Percentiles rank a stretch among this genome's conserved stretches.
Conservation (phyloP, 2,888 invertebrate species). For the Dione vanillae region DNA sequence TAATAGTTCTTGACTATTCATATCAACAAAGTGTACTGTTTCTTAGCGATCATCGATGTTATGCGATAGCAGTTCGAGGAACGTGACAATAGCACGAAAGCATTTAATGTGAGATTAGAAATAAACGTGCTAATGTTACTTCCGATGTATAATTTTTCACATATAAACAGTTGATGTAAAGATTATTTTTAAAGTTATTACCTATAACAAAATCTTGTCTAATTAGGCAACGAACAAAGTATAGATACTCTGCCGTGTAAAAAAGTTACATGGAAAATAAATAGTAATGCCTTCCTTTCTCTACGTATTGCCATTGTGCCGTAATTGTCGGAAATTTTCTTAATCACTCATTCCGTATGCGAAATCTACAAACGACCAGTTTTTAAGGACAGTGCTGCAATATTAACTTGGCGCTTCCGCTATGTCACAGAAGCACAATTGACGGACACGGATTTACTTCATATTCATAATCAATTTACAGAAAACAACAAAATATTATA, state of each 20-base stretch:
- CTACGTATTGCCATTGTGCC: slow-evolving; percentile 31
- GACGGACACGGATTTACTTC: background rate
- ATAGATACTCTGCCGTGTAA: background rate
- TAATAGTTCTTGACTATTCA: slow-evolving; percentile 41
- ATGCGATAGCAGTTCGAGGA: slow-evolving; percentile 59
- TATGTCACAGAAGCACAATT: no score
- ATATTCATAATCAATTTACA: background rate
- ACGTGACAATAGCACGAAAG: slow-evolving; percentile 72
- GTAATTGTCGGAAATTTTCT: slow-evolving; percentile 59
- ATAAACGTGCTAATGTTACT: slow-evolving; percentile 60
- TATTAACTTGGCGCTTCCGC: slow-evolving; percentile 44
- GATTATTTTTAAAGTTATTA: slow-evolving; percentile 14
- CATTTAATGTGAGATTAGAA: slow-evolving; percentile 62
- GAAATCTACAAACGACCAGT: slow-evolving; percentile 62
- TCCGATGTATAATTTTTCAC: slow-evolving; percentile 11
- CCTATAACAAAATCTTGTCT: background rate
- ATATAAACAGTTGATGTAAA: slow-evolving; percentile 5
- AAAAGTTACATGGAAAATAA: slow-evolving; percentile 30
- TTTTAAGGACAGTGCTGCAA: slow-evolving; percentile 62
- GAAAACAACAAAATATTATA: background rate
- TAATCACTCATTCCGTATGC: slow-evolving; percentile 67
- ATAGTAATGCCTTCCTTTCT: slow-evolving; percentile 35
- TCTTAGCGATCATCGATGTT: slow-evolving; percentile 49
- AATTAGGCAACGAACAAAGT: background rate
- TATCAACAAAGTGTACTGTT: slow-evolving; percentile 56